phyloP scores from a whole-genome alignment of 2,888 invertebrate genomes.

The Chrysolina oricalcia region DNA sequence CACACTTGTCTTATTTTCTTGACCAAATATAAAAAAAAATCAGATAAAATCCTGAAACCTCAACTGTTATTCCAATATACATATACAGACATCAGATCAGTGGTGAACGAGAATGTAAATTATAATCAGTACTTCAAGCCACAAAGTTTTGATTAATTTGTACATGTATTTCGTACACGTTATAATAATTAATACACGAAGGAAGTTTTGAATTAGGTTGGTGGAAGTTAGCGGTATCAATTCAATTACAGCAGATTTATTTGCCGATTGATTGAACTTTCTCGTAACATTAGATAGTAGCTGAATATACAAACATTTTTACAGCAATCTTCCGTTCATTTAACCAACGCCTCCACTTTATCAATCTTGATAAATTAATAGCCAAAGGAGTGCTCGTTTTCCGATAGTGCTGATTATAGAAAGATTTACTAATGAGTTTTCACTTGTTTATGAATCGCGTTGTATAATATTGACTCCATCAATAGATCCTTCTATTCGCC shows the following conservation, averaged over 20 bases:
- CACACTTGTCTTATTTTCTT: too few species aligned
- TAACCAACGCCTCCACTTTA: constrained; percentile 17
- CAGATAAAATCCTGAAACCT: too few species aligned
- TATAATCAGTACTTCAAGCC: too few species aligned
- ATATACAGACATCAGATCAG: too few species aligned
- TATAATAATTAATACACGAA: not conserved
- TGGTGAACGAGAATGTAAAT: too few species aligned
- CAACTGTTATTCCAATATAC: too few species aligned
- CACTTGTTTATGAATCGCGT: constrained; percentile 1
- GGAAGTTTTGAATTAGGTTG: not conserved
- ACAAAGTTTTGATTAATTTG: not conserved
- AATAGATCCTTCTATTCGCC: not conserved
- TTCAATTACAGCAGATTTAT: not conserved
- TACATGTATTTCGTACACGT: not conserved
- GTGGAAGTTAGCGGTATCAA: constrained; percentile 1
- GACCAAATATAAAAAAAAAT: too few species aligned
- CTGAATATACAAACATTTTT: not conserved
- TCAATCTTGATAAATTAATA: constrained; percentile 29
- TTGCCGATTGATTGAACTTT: not conserved
- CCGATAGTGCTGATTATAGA: constrained; percentile 35
- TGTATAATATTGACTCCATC: constrained; percentile 10
- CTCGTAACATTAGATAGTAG: not conserved
- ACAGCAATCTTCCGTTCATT: constrained; percentile 2
- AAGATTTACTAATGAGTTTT: constrained; percentile 38
- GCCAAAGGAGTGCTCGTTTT: constrained; percentile 39